These are phyloP conservation scores for Hypolimnas misippus DNA, from an alignment of 2,888 invertebrate genomes.

Conservation along the genomic window DNA sequence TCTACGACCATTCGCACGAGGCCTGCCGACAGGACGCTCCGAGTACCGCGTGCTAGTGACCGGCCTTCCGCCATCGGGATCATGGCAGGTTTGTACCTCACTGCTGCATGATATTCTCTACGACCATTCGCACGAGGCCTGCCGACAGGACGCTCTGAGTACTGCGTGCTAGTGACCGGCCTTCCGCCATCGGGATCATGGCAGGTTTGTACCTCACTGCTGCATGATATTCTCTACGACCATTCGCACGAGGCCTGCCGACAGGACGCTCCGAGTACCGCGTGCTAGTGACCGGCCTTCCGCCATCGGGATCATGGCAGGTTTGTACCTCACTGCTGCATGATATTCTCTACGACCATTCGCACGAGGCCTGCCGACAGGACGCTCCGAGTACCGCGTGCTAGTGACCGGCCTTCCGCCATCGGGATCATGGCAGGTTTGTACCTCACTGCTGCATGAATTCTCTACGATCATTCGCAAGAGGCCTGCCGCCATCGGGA, in stretches of 20 bases:
- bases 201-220: constrained; percentile 51
- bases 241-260: constrained; percentile 91
- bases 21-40: constrained; percentile 96
- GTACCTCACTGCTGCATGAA: not conserved
- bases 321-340: constrained; percentile 27
- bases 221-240: constrained; percentile 47
- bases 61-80: constrained; percentile 83
- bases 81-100: constrained; percentile 58
- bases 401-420: constrained; percentile 90
- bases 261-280: constrained; percentile 97
- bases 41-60: constrained; percentile 97
- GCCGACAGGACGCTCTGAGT: constrained; percentile 96
- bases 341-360: too few relatives aligned
- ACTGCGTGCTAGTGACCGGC: constrained; percentile 96
- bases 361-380: constrained; percentile 94
- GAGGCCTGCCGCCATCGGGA: constrained; percentile 88
- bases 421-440: constrained; percentile 71
- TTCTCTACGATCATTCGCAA: constrained; percentile 79
- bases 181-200: constrained; percentile 76
- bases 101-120: not conserved
- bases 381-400: constrained; percentile 97
- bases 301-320: constrained; percentile 76
- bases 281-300: constrained; percentile 93
- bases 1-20: constrained; percentile 84
- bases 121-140: constrained; percentile 88